These are phyloP conservation scores for Lacanobia wlatinum DNA, from an alignment of 2,888 invertebrate species.

Conservation along the genomic window DNA sequence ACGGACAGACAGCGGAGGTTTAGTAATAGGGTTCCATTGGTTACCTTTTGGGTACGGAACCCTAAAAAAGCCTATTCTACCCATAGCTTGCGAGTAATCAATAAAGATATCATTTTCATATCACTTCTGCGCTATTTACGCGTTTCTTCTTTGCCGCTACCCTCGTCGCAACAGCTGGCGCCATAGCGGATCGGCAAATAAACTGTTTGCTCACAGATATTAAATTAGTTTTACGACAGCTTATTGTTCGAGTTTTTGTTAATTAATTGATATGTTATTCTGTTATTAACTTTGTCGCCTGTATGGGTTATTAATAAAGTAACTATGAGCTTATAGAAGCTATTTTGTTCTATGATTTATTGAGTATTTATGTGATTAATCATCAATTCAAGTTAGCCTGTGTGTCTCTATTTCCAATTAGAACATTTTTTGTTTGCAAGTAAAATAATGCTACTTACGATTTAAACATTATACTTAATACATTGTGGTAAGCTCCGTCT, in stretches of 20 bases:
- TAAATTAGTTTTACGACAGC: constrained; percentile 77
- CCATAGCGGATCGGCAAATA: constrained; percentile 76
- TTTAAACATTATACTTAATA: neutral
- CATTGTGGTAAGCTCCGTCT: neutral
- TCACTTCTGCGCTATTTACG: constrained; percentile 59
- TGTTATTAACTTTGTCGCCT: constrained; percentile 54
- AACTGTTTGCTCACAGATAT: constrained; percentile 79
- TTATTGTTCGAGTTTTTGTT: constrained; percentile 74
- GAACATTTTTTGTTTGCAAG: neutral
- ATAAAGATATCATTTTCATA: neutral
- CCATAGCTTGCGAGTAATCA: too few species aligned
- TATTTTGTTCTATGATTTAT: constrained; percentile 21
- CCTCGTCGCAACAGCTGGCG: constrained; percentile 81
- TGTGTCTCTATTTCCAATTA: neutral
- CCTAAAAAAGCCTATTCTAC: too few species aligned
- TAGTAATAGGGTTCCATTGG: too few species aligned
- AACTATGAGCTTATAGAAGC: constrained; percentile 1
- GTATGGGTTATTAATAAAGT: constrained; percentile 48
- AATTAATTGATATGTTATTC: constrained; percentile 72
- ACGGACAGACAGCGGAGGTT: too few species aligned
- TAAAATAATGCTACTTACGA: neutral
- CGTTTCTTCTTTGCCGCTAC: constrained; percentile 65
- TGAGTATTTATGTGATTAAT: constrained; percentile 1
- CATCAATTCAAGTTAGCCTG: neutral
- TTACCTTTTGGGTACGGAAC: too few species aligned